A percentile compares a stretch with the other conserved stretches of the same genome.
phyloP scores from a whole-genome alignment of 2,888 invertebrate genomes.

The Euplexia lucipara region DNA sequence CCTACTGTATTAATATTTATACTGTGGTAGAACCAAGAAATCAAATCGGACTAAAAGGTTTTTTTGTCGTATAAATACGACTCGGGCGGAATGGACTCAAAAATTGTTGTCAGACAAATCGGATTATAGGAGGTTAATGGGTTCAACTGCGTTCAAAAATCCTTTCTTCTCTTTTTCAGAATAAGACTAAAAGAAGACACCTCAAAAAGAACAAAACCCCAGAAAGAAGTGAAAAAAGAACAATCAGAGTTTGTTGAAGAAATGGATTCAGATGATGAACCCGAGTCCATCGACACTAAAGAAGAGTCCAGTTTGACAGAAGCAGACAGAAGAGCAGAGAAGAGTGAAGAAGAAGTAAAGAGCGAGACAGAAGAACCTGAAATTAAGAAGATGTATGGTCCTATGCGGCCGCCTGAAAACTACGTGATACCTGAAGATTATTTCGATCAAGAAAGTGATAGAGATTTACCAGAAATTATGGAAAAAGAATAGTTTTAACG shows the following conservation, averaged over 20 bases:
- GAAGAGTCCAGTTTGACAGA: conserved; percentile 18
- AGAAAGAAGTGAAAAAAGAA: conserved; percentile 69
- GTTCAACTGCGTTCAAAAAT: no score
- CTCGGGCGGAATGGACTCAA: no score
- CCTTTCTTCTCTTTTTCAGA: conserved; percentile 69
- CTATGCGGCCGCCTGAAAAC: conserved; percentile 87
- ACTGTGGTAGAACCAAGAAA: no score
- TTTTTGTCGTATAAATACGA: no score
- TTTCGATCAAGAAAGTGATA: conserved; percentile 83
- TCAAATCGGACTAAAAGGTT: no score
- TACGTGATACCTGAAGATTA: conserved; percentile 87
- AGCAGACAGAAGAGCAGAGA: conserved; percentile 7
- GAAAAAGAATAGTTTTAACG: conserved; percentile 73
- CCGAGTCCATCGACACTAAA: conserved; percentile 19
- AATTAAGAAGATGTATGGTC: conserved; percentile 81
- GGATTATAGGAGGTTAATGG: no score
- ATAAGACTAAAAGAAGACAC: conserved; percentile 88
- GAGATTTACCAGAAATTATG: conserved; percentile 86
- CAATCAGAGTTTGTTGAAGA: conserved; percentile 90
- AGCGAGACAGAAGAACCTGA: conserved; percentile 36
- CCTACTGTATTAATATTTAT: no score
- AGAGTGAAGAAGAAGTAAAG: conserved; percentile 28
- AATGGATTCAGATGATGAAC: conserved; percentile 84
- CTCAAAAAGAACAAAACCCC: conserved; percentile 75
- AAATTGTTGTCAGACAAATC: no score